These are phyloP conservation scores for Tethea ocularis DNA, from an alignment of 2,888 invertebrate genomes.

Conservation along the genomic window DNA sequence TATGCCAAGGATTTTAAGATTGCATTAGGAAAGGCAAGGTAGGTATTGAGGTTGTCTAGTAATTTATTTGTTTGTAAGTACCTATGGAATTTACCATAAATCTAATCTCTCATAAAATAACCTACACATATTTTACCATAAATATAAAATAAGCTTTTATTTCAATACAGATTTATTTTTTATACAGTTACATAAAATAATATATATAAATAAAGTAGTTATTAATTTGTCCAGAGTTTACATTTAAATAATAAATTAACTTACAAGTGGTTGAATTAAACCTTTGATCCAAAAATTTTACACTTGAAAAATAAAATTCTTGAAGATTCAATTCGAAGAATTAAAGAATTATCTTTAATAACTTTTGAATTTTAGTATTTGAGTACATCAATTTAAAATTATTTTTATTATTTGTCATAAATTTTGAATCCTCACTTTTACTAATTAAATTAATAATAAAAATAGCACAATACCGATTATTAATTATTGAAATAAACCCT, in stretches of 20 bases:
- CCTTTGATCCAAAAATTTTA: background rate
- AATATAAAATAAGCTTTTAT: no score
- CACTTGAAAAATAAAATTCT: background rate
- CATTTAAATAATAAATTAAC: background rate
- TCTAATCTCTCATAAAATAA: no score
- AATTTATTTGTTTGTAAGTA: background rate
- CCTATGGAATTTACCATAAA: background rate
- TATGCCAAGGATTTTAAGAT: background rate
- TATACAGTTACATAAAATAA: no score
- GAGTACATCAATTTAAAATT: background rate
- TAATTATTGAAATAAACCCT: slow-evolving; percentile 27
- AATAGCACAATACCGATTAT: slow-evolving; percentile 8
- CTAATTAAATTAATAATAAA: slow-evolving; percentile 20
- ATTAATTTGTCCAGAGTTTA: background rate
- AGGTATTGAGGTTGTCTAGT: background rate
- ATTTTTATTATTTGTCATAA: background rate
- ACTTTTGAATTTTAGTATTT: no score
- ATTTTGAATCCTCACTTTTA: slow-evolving; percentile 11
- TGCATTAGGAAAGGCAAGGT: background rate
- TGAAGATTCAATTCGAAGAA: no score
- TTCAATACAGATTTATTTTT: no score
- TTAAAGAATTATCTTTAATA: no score
- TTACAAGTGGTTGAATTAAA: background rate
- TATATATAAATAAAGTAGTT: background rate
- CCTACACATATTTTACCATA: background rate